Evolutionary conservation across 23 tunicate species (phyloP), one percentile per base, ranked within the genome.

Genomic region (Halocynthia roretzi): DNA sequence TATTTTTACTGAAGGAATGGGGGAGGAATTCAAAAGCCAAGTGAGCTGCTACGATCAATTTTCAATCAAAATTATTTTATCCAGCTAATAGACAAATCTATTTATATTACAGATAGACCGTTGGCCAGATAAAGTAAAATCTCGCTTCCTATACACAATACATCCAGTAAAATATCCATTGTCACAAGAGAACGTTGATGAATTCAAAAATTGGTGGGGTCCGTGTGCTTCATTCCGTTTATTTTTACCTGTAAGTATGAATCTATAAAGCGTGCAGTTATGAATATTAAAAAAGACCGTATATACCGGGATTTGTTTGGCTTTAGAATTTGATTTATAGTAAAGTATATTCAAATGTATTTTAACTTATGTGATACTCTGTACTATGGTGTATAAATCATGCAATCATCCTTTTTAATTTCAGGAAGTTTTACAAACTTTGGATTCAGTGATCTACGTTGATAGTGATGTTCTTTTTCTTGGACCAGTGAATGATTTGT

Each of bases 161-260:
- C 85, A 80, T 56, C 68, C 78, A 8, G 74, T 93, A n/a, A 9
- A 51, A 5, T 93, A 93, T 80, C 94, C 94, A 7, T 89, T 93
- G 5, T 31, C 80, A 9, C 80, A 72, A 5, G 72, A 82, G 7
- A 86, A 85, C 54, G 67, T 75, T 9, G 21, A 71, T 31, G 77
- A 71, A 68, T 71, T 95, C 81, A 86, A 54, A 74, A 68, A 90
- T 57, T 89, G 96, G 99, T 95, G 96, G 96, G 99, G 90, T 21
- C 97, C 97, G 18, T 95, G 99, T 56, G 96, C 99, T 5, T 95
- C 99, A 6, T 95, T 89, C 55, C 81, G 99, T 14, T 80, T 95
- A 7, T 95, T 95, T 76, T 64, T 95, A 15, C 97, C 99, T 52
- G 98, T 92, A 61, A 81, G 77, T 44, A 56, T 10, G 10, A 10